Evolutionary conservation across 2,113 vertebrate genomes (phyloP), one percentile per base, ranked within the genome.

Genomic region (Chinchilla lanigera): DNA sequence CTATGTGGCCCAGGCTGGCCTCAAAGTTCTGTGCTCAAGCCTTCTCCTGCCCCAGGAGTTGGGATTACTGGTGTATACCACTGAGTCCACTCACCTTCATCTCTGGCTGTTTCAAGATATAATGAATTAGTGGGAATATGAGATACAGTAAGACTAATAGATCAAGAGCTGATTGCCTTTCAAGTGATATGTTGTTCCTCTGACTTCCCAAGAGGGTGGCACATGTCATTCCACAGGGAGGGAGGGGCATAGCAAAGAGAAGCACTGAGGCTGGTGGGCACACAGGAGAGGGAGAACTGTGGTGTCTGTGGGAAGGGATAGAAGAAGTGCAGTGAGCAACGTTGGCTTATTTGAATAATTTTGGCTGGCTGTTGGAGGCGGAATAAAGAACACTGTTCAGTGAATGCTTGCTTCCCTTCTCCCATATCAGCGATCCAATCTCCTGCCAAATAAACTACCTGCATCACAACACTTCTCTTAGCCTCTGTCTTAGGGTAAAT

Each of bases 181-280:
- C 2, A 30, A 52, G 52, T 58, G 54, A 50, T 33, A 85, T 20
- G 20, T 73, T 61, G 33, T 80, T 52, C 71, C 2, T 71, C 52
- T n/a, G 13, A 8, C 54, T 47, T 81, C 17, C 35, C 9, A 41
- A 84, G 50, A 28, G 33, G 54, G 52, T 26, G 11, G 20, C 14
- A 5, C 26, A 8, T 26, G 33, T 7, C 4, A 7, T 71, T 28
- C 16, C 24, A 12, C 16, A 9, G 28, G 19, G 58, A 83, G 65
- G 19, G 67, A 1, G 4, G 0, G 7, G 20, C n/a, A 11, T 3
- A n/a, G 50, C 35, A 28, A 3, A 5, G 22, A 24, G 22, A 81
- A 41, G 33, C 4, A 30, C 0, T 35, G n/a, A 13, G 17, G 16
- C 41, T n/a, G 16, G 41, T 81, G 61, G n/a, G 75, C 54, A 82